These are phyloP conservation scores for Candoia aspera DNA, from an alignment of 2,113 vertebrate species.

Conservation along the genomic window DNA sequence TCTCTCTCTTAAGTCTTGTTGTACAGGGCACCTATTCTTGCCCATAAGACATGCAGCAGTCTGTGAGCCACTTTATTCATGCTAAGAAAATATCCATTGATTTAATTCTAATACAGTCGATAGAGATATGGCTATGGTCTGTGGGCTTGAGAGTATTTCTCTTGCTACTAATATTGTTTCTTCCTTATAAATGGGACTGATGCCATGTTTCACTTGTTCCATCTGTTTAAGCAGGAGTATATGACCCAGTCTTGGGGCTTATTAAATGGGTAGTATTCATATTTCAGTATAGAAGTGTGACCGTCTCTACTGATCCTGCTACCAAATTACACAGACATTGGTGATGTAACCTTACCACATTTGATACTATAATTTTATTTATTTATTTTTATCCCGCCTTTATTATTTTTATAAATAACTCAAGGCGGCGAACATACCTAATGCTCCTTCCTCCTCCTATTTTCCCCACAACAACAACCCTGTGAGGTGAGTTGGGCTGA, in stretches of 20 bases:
- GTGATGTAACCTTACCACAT: background rate
- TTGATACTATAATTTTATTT: background rate
- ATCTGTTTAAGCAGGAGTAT: background rate
- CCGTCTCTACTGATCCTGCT: background rate
- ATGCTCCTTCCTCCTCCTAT: too few species aligned
- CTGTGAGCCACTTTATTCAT: background rate
- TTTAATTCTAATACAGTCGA: background rate
- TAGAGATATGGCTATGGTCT: background rate
- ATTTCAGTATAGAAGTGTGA: background rate
- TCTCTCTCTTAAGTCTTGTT: background rate
- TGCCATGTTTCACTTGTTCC: background rate
- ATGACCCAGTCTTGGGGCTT: background rate
- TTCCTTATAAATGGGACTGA: background rate
- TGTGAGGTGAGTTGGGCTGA: too few species aligned
- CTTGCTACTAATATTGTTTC: background rate
- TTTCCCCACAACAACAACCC: too few species aligned
- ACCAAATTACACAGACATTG: background rate
- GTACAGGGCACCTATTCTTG: rapidly evolving
- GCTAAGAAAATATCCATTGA: background rate
- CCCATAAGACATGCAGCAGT: rapidly evolving
- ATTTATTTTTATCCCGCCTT: too few species aligned
- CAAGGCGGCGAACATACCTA: too few species aligned
- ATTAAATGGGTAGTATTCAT: background rate
- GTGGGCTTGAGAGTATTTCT: background rate
- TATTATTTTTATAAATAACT: too few species aligned